Evolutionary conservation across 2,888 invertebrate species (phyloP), one percentile per base, ranked within the genome.

Genomic region (Monoplex corrugatus): DNA sequence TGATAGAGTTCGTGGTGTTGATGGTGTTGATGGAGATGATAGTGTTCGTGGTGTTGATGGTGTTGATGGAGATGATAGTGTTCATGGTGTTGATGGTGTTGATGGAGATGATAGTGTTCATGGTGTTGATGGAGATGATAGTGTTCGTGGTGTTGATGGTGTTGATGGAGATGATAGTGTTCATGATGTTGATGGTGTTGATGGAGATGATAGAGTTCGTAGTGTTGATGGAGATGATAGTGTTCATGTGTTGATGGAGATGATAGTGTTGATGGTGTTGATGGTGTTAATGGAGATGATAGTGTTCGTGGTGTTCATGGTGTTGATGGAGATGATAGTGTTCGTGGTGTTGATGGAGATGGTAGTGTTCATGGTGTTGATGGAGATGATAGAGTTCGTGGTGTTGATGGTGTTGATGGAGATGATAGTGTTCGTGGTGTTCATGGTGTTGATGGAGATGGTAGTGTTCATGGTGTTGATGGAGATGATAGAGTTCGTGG

Each of bases 351-450:
- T 75, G 75, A 75, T 75, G 75, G 10, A 13, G 75, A 75, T 35
- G 75, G 23, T 28, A 28, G 23, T 28, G 75, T 13, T 28, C 10
- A 75, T 28, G 75, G 23, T 28, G 75, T 13, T 75, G 75, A 75
- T 75, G 75, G 23, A 10, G 28, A 75, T 75, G 75, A n/a, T n/a
- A n/a, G 16, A 13, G 50, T 13, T 50, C 10, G 10, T 50, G 50
- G 50, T 50, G 50, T 8, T 50, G 13, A 28, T 8, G 75, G 35
- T 75, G 75, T 13, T 75, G 75, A 98, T 98, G 89, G 98, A 93
- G 68, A 98, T 95, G 90, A 99, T 99, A 95, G 98, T 99, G 10
- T 98, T 96, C n/a, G 98, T 91, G 96, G 98, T 98, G 84, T 99
- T 97, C 93, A 97, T 97, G 93, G 97, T 97, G 91, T 99, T 97